These are phyloP conservation scores for Acanthococcus lagerstroemiae DNA, from an alignment of 2,888 invertebrate genomes.

Conservation along the genomic window DNA sequence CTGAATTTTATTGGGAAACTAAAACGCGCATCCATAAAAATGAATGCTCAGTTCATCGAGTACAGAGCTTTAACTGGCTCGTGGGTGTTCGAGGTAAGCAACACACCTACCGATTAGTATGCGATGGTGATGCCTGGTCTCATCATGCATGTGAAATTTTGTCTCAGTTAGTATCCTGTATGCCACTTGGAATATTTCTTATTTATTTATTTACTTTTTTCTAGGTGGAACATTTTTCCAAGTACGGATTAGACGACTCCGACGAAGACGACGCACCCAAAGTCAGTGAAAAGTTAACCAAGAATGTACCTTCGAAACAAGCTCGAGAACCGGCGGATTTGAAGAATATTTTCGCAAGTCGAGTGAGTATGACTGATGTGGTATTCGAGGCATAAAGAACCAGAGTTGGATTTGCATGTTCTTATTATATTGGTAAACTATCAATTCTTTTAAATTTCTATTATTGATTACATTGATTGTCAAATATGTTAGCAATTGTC, in stretches of 20 bases:
- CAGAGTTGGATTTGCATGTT: no score
- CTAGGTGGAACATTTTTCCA: slow-evolving; percentile 85
- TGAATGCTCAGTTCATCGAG: slow-evolving; percentile 84
- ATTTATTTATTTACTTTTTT: slow-evolving; percentile 28
- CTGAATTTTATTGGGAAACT: slow-evolving; percentile 81
- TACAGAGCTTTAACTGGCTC: slow-evolving; percentile 92
- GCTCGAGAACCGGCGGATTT: not conserved
- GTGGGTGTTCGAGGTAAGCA: slow-evolving; percentile 81
- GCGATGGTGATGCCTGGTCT: not conserved
- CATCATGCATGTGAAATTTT: no score
- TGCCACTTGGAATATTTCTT: not conserved
- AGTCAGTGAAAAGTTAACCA: slow-evolving; percentile 32
- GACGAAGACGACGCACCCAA: slow-evolving; percentile 61
- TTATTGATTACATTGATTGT: not conserved
- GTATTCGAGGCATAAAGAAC: no score
- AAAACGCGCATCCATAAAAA: slow-evolving; percentile 70
- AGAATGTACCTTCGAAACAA: slow-evolving; percentile 18
- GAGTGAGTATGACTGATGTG: slow-evolving; percentile 1
- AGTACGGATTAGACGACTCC: slow-evolving; percentile 79
- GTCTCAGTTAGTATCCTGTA: not conserved
- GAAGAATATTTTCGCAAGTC: slow-evolving; percentile 12
- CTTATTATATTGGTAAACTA: no score
- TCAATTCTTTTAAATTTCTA: not conserved
- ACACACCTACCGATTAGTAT: slow-evolving; percentile 33
- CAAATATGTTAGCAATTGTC: no score